Evolutionary conservation across 2,888 invertebrate genomes (phyloP), one percentile per base, ranked within the genome.

Genomic region (Bedellia somnulentella): DNA sequence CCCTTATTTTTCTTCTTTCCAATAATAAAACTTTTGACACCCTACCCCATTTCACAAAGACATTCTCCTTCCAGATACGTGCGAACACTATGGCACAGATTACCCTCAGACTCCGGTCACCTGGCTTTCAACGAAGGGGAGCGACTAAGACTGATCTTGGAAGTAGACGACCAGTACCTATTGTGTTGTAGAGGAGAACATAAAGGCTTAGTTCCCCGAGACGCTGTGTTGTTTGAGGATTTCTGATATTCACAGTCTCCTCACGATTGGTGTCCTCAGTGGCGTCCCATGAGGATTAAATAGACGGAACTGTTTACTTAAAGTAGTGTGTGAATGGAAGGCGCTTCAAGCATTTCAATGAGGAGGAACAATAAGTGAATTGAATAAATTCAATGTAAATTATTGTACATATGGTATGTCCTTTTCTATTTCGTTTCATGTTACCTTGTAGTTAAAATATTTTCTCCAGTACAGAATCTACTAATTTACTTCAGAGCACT

Each of bases 61-160:
- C n/a, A n/a, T n/a, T n/a, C n/a, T n/a, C n/a, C n/a, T 13, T 5
- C 16, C 52, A 73, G 87, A 60, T 80, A 83, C 52, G 88, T 88
- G 32, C 78, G 86, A 48, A 87, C 89, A 3, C 57, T 88, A 23
- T 83, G 85, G 59, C 87, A 87, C 46, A 78, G 87, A 43, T 60
- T 86, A 34, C 85, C 87, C n/a, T 85, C 87, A 1, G 87, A 87
- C 49, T 86, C 85, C 28, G 88, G 87, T 8, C 88, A 88, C 47
- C 68, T 89, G 22, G 83, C 87, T 9, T 89, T 87, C 63, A 86
- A 83, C 52, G 86, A 87, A 54, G 87, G 87, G 11, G 88, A 88
- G 51, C 78, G 81, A 24, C 70, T 89, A 27, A 82, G 83, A 36
- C 80, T 89, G 18, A 83, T 88, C 28, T 66, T 88, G 15, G 87